A percentile compares a stretch with the other conserved stretches of the same genome.
Conservation (phyloP, 2,888 invertebrate species). For the Halocaridina rubra region DNA sequence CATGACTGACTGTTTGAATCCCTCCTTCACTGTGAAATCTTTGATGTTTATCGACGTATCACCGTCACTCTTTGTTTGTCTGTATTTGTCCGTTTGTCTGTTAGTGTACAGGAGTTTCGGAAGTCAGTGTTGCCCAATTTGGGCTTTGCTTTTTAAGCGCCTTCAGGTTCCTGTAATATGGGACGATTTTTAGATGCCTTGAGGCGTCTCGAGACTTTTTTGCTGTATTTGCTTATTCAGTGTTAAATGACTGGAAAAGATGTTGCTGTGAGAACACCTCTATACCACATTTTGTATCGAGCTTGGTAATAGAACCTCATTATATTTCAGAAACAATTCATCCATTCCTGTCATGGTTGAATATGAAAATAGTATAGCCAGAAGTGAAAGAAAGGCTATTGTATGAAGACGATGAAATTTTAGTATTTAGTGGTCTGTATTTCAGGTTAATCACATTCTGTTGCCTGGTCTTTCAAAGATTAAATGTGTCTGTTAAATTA, state of each 20-base stretch:
- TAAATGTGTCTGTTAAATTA: too few relatives aligned
- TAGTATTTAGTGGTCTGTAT: too few relatives aligned
- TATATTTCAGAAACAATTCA: too few relatives aligned
- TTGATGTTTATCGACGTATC: constrained; percentile 36
- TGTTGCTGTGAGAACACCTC: not conserved
- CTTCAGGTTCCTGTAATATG: constrained; percentile 46
- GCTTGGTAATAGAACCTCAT: too few relatives aligned
- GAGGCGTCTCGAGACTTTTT: constrained; percentile 30
- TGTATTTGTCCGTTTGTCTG: constrained; percentile 30
- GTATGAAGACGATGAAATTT: too few relatives aligned
- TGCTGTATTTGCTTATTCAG: too few relatives aligned
- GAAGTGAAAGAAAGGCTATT: too few relatives aligned
- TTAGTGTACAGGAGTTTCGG: constrained; percentile 42
- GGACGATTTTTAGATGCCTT: constrained; percentile 37
- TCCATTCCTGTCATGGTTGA: too few relatives aligned
- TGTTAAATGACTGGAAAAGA: not conserved
- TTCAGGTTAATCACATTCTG: too few relatives aligned
- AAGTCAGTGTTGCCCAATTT: constrained; percentile 47
- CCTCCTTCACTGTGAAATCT: constrained; percentile 57
- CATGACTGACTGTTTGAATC: constrained; percentile 46
- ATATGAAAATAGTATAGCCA: too few relatives aligned
- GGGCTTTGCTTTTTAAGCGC: constrained; percentile 46
- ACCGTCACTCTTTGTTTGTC: constrained; percentile 39
- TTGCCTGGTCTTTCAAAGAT: too few relatives aligned
- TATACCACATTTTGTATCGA: too few relatives aligned